phyloP scores from a whole-genome alignment of 2,113 vertebrate species.

The Brachyhypopomus gauderio region DNA sequence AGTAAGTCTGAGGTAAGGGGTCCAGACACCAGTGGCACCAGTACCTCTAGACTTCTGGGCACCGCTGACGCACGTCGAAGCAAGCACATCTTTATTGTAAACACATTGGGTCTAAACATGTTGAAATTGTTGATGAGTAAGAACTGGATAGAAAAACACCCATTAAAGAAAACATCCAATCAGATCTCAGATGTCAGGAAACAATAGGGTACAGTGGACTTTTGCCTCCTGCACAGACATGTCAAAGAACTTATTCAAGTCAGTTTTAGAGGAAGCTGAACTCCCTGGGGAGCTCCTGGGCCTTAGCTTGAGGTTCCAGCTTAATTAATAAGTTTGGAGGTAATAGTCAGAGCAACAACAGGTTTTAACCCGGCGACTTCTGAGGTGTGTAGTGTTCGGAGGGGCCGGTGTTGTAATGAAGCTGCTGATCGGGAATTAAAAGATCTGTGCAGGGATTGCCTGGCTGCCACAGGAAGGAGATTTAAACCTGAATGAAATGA shows the following conservation, averaged over 20 bases:
- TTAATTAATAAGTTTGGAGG: constrained; percentile 76
- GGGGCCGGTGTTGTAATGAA: constrained; percentile 54
- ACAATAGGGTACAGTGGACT: background rate
- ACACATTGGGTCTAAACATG: no score
- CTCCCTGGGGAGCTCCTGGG: constrained; percentile 38
- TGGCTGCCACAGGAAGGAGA: constrained; percentile 70
- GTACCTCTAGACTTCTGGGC: background rate
- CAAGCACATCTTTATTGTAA: background rate
- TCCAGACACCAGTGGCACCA: constrained; percentile 2
- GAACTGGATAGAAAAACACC: no score
- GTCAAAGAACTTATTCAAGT: constrained; percentile 65
- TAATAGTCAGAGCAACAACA: constrained; percentile 68
- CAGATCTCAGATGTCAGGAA: background rate
- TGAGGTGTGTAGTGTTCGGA: constrained; percentile 58
- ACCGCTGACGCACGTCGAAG: background rate
- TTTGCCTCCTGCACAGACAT: constrained; percentile 50
- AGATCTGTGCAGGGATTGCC: constrained; percentile 69
- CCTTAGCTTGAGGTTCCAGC: constrained; percentile 55
- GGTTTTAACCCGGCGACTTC: constrained; percentile 70
- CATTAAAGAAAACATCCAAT: background rate
- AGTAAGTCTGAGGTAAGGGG: constrained; percentile 42
- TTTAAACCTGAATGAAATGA: constrained; percentile 79
- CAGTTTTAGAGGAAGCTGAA: constrained; percentile 51
- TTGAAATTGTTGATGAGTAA: no score
- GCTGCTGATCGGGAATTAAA: constrained; percentile 65